Percentiles rank a stretch among this genome's conserved stretches.
phyloP scores from a whole-genome alignment of 2,113 vertebrate genomes.

The Sceloporus tristichus region DNA sequence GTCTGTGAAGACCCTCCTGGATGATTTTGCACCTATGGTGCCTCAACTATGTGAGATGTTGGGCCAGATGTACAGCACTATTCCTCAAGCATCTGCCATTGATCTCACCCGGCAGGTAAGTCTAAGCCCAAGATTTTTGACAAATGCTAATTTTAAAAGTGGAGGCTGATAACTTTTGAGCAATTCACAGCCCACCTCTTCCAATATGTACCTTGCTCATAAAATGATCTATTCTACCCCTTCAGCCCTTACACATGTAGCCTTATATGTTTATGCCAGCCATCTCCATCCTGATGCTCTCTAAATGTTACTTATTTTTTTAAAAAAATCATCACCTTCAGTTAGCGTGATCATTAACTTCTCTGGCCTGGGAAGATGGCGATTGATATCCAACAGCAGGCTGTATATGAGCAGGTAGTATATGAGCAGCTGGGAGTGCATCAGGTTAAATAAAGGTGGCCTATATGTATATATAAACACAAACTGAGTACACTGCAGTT shows the following conservation, averaged over 20 bases:
- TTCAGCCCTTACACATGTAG: background rate
- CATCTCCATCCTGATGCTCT: background rate
- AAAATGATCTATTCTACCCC: background rate
- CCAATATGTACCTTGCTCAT: background rate
- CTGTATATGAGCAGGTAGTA: too few relatives aligned
- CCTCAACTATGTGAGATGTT: constrained; percentile 98
- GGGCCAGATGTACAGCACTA: constrained; percentile 99
- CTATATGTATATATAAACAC: background rate
- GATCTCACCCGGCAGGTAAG: constrained; percentile 97
- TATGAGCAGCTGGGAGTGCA: background rate
- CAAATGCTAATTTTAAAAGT: background rate
- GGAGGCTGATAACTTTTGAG: background rate
- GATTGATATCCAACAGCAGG: background rate
- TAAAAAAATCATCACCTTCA: too few relatives aligned
- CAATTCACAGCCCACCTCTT: background rate
- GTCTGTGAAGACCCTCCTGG: constrained; percentile 96
- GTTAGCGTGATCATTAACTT: background rate
- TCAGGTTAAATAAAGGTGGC: background rate
- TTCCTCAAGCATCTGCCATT: constrained; percentile 96
- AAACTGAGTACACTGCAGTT: constrained; percentile 9
- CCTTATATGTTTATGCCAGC: background rate
- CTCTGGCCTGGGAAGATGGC: background rate
- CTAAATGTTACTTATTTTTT: background rate
- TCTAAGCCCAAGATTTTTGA: background rate
- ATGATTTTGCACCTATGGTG: constrained; percentile 98